Conservation (phyloP, 2,888 invertebrate species). For the Melieria omissa region DNA sequence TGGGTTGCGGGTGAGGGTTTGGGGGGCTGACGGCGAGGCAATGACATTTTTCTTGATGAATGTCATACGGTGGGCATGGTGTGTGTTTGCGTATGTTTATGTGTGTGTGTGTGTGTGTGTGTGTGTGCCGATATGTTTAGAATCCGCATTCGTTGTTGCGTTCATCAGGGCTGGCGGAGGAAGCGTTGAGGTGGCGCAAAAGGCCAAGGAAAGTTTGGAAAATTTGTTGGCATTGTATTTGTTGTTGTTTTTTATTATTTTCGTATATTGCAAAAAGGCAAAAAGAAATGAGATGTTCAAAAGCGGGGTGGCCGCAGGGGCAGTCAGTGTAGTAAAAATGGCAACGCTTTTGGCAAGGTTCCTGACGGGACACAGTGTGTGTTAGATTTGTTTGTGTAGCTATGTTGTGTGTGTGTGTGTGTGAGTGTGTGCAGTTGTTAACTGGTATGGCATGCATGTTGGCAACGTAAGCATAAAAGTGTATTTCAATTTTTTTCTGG, state of each 20-base stretch:
- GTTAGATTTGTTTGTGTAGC: constrained; percentile 1
- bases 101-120: neutral
- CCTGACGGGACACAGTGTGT: neutral
- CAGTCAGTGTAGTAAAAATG: constrained; percentile 5
- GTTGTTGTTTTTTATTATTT: neutral
- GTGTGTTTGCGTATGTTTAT: neutral
- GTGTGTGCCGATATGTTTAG: neutral
- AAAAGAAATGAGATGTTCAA: neutral
- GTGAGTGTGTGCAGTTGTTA: neutral
- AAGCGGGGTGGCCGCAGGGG: neutral
- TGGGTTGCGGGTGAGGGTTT: neutral
- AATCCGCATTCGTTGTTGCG: neutral
- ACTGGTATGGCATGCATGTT: constrained; percentile 25
- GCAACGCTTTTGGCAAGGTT: constrained; percentile 23
- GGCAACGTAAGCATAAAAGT: constrained; percentile 26
- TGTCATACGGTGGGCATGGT: constrained; percentile 43
- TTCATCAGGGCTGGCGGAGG: neutral
- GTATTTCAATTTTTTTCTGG: too few species aligned
- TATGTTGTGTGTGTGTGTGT: constrained; percentile 4
- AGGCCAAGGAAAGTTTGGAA: constrained; percentile 21
- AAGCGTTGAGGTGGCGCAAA: constrained; percentile 15
- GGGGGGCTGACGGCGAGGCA: constrained; percentile 42
- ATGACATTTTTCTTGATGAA: constrained; percentile 61
- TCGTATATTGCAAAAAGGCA: neutral
- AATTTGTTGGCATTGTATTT: neutral